phyloP scores from a whole-genome alignment of 2,888 invertebrate genomes.

The Allygus modestus region DNA sequence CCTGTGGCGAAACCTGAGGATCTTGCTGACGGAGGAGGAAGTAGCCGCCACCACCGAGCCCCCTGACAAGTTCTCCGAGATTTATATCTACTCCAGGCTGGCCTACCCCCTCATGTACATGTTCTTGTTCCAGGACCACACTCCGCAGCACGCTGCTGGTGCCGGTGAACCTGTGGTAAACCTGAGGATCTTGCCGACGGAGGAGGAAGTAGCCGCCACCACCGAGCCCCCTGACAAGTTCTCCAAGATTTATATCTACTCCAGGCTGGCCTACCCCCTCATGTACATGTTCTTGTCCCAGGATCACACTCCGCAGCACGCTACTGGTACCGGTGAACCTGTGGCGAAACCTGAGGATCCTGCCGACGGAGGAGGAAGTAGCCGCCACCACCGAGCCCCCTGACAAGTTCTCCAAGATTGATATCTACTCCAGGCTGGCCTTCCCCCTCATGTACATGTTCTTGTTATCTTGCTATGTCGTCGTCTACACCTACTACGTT shows the following conservation, averaged over 20 bases:
- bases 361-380: constrained; percentile 69
- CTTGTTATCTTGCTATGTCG: constrained; percentile 13
- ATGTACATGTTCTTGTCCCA: neutral
- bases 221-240: constrained; percentile 70
- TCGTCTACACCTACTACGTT: constrained; percentile 44
- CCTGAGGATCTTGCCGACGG: constrained; percentile 67
- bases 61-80: too few species aligned
- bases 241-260: constrained; percentile 78
- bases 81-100: too few species aligned
- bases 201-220: constrained; percentile 67
- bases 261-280: too few species aligned
- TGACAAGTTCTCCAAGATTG: constrained; percentile 75
- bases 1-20: too few species aligned
- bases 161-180: too few species aligned
- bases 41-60: too few species aligned
- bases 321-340: constrained; percentile 63
- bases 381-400: constrained; percentile 65
- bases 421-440: constrained; percentile 77
- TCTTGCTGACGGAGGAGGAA: too few species aligned
- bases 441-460: constrained; percentile 76
- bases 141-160: too few species aligned
- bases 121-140: too few species aligned
- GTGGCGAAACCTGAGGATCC: constrained; percentile 65
- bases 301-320: constrained; percentile 52
- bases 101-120: too few species aligned